Percentiles rank a stretch among this genome's conserved stretches.
Conservation (phyloP, 2,888 invertebrate species). For the Eremobia ochroleuca region DNA sequence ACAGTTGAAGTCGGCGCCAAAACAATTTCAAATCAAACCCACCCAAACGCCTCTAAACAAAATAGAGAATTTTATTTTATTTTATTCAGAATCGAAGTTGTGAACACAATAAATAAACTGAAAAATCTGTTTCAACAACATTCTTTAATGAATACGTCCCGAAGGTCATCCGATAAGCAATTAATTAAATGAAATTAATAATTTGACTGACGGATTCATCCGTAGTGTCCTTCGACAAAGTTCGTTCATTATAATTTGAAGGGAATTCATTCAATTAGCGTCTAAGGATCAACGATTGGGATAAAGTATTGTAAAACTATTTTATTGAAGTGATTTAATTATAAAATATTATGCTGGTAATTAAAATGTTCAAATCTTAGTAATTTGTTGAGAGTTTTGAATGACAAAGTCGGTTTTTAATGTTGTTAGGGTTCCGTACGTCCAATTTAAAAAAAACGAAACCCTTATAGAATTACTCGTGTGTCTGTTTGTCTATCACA, state of each 20-base stretch:
- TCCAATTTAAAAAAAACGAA: too few relatives aligned
- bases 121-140: constrained; percentile 34
- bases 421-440: background rate
- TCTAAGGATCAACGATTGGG: background rate
- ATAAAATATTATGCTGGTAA: background rate
- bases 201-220: constrained; percentile 35
- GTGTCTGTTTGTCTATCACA: too few relatives aligned
- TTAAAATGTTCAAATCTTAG: background rate
- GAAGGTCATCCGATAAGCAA: constrained; percentile 44
- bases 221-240: constrained; percentile 10
- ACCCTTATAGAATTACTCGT: too few relatives aligned
- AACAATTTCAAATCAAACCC: constrained; percentile 5
- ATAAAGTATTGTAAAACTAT: constrained; percentile 9
- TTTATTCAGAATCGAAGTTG: constrained; percentile 18
- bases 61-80: background rate
- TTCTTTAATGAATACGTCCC: constrained; percentile 51
- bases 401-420: background rate
- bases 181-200: constrained; percentile 39
- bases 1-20: background rate
- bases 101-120: constrained; percentile 5
- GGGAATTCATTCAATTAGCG: constrained; percentile 34
- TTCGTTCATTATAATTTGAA: constrained; percentile 33
- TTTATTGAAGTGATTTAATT: constrained; percentile 15
- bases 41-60: too few relatives aligned
- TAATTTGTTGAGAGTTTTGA: background rate